Evolutionary conservation across 1,140 invertebrate species (phyloP).

Genomic region (Penaeus japonicus): DNA sequence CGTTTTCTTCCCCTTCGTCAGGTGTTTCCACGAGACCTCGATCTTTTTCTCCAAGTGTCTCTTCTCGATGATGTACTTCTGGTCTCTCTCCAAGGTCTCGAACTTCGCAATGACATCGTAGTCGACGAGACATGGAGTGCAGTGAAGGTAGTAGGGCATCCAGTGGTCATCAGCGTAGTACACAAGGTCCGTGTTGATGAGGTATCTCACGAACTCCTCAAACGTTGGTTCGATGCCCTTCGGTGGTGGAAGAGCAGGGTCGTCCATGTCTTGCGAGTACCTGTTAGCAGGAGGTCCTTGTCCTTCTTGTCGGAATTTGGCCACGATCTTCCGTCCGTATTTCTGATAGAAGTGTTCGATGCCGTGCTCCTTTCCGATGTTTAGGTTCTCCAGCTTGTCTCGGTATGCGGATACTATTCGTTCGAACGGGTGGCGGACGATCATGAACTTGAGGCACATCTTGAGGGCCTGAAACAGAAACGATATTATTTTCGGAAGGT

Average conservation of each 20-base stretch:
- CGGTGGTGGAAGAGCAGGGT: slow-evolving; percentile 62
- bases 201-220: slow-evolving; percentile 73
- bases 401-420: slow-evolving; percentile 72
- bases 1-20: slow-evolving; percentile 66
- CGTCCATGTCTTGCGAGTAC: slow-evolving; percentile 43
- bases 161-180: slow-evolving; percentile 72
- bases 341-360: slow-evolving; percentile 70
- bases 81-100: slow-evolving; percentile 83
- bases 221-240: slow-evolving; percentile 72
- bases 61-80: slow-evolving; percentile 72
- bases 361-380: slow-evolving; percentile 66
- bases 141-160: slow-evolving; percentile 77
- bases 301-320: slow-evolving; percentile 64
- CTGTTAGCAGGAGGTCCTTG: background rate
- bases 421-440: slow-evolving; percentile 74
- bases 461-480: slow-evolving; percentile 63
- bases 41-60: slow-evolving; percentile 75
- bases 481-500: background rate
- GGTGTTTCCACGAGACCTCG: slow-evolving; percentile 82
- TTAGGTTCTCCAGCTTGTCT: slow-evolving; percentile 71
- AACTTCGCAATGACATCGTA: slow-evolving; percentile 88
- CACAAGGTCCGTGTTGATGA: slow-evolving; percentile 61
- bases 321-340: slow-evolving; percentile 70
- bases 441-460: slow-evolving; percentile 66
- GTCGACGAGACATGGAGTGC: slow-evolving; percentile 77